phyloP scores from a whole-genome alignment of 37 sponge, comb jelly and placozoan genomes.

The Halichondria panicea region DNA sequence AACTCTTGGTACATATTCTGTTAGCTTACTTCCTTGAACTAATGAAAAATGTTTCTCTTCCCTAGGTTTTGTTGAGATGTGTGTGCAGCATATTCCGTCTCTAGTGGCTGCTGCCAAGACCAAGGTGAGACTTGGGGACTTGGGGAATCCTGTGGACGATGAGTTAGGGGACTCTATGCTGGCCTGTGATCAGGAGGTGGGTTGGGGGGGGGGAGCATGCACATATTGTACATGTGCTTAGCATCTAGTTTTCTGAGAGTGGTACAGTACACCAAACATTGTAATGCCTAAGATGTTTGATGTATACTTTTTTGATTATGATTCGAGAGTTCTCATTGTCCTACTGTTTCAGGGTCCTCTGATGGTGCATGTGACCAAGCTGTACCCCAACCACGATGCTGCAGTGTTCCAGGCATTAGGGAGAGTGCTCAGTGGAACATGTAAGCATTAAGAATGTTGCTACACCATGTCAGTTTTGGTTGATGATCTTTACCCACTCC shows the following conservation, averaged over 20 bases:
- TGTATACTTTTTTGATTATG: no score
- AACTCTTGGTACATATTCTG: no score
- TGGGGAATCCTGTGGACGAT: conserved; percentile 56
- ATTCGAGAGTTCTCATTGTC: no score
- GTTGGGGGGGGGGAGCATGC: no score
- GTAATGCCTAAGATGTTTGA: no score
- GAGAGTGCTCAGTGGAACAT: conserved; percentile 94
- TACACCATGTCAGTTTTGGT: no score
- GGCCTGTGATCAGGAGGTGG: conserved; percentile 83
- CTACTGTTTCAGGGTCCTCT: conserved; percentile 77
- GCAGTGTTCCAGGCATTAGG: conserved; percentile 95
- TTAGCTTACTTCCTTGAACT: no score
- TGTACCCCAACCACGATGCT: conserved; percentile 92
- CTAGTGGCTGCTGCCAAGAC: conserved; percentile 64
- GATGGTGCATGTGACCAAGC: conserved; percentile 91
- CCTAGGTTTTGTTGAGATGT: conserved; percentile 96
- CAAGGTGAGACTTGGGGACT: conserved; percentile 44
- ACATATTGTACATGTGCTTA: no score
- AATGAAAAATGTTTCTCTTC: not conserved
- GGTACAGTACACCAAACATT: no score
- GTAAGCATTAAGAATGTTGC: no score
- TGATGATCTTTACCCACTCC: no score
- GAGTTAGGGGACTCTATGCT: conserved; percentile 69
- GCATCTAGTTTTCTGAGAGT: no score
- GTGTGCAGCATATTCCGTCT: conserved; percentile 89